These are phyloP conservation scores for Ditylenchus weischeri DNA, from an alignment of 2,888 invertebrate species.

Conservation along the genomic window DNA sequence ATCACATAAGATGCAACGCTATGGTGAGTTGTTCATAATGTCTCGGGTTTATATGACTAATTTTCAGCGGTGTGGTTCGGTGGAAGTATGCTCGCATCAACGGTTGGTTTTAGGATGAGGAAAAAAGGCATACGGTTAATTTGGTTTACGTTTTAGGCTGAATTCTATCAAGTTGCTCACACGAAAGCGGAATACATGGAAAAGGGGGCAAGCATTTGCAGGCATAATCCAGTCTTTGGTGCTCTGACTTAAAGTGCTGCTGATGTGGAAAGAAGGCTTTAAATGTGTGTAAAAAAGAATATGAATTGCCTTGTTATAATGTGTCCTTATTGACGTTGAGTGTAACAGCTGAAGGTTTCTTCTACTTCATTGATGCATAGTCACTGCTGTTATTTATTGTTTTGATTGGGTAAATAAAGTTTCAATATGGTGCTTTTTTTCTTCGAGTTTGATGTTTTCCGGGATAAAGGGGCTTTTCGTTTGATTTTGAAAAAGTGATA, in stretches of 20 bases:
- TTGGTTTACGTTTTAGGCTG: conserved; percentile 73
- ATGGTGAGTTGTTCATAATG: conserved; percentile 62
- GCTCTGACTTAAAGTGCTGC: conserved; percentile 74
- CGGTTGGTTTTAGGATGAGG: conserved; percentile 67
- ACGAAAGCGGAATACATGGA: conserved; percentile 99
- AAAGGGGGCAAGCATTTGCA: conserved; percentile 93
- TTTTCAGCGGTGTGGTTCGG: conserved; percentile 95
- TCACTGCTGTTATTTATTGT: too few relatives aligned
- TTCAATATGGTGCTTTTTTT: too few relatives aligned
- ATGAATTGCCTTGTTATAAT: too few relatives aligned
- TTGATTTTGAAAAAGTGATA: too few relatives aligned
- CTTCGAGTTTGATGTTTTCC: neutral
- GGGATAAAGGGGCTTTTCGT: too few relatives aligned
- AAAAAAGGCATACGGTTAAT: conserved; percentile 6
- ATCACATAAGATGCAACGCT: conserved; percentile 97
- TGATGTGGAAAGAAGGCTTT: neutral
- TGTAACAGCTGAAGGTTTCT: too few relatives aligned
- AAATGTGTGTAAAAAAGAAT: neutral
- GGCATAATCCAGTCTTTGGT: conserved; percentile 98
- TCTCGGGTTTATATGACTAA: too few relatives aligned
- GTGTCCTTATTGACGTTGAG: too few relatives aligned
- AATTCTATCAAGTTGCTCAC: conserved; percentile 97
- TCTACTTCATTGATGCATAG: too few relatives aligned
- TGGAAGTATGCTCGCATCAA: conserved; percentile 94
- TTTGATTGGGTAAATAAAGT: too few relatives aligned